These are phyloP conservation scores for Lordiphosa mommai DNA, from an alignment of 1,140 invertebrate genomes.

Conservation along the genomic window DNA sequence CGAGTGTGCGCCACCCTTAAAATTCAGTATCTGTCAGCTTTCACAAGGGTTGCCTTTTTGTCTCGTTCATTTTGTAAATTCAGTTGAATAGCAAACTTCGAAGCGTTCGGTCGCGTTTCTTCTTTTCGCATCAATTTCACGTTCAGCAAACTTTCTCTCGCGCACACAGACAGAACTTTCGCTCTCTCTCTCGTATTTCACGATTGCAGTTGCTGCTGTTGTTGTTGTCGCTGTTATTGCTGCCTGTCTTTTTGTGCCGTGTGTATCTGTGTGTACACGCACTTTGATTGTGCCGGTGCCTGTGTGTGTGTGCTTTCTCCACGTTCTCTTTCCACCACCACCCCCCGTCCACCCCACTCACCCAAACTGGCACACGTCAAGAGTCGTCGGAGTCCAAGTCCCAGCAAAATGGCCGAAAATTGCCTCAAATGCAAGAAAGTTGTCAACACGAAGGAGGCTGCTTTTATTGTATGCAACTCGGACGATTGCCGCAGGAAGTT, in stretches of 20 bases:
- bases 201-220: constrained; percentile 10
- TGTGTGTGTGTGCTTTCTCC: constrained; percentile 50
- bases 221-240: no score
- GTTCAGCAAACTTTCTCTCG: constrained; percentile 65
- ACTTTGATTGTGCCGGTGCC: no score
- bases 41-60: constrained; percentile 48
- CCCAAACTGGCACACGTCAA: no score
- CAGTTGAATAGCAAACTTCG: constrained; percentile 75
- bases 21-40: constrained; percentile 24
- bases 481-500: constrained; percentile 74
- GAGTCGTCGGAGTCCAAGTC: no score
- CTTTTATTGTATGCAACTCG: constrained; percentile 66
- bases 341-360: no score
- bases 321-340: constrained; percentile 24
- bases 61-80: neutral
- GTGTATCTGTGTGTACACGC: no score
- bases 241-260: constrained; percentile 10
- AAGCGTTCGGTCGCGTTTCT: constrained; percentile 67
- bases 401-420: constrained; percentile 65
- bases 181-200: constrained; percentile 21
- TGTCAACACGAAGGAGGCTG: constrained; percentile 69
- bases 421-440: constrained; percentile 77
- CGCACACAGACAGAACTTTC: constrained; percentile 30
- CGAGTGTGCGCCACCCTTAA: neutral
- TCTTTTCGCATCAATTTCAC: constrained; percentile 44